Evolutionary conservation across 2,888 invertebrate genomes (phyloP), one percentile per base, ranked within the genome.

Genomic region (Sinohyriopsis cumingii): DNA sequence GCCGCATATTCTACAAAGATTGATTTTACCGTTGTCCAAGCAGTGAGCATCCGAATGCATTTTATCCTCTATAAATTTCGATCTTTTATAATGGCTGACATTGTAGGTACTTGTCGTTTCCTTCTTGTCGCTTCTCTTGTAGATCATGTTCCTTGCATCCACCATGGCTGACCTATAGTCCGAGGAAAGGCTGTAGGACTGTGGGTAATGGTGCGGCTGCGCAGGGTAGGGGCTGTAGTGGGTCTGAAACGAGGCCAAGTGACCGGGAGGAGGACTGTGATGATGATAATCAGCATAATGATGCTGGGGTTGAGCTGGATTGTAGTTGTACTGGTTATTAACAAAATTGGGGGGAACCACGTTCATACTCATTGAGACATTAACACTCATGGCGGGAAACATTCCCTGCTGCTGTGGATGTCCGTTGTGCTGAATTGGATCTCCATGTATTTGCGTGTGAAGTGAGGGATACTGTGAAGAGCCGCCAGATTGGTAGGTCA

Each of bases 321-420:
- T 77, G 25, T 76, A 75, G 70, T 78, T 77, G 71, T 78, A 83
- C 45, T 79, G 76, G 25, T 76, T 77, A 56, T 80, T 79, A 1
- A 79, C 83, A 54, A 82, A 77, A 59, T 79, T 79, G 9, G 83
- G 79, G 19, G 91, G 90, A 69, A 92, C 91, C 95, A 97, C 97
- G 70, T 97, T 97, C 97, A 98, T 98, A 90, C 97, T 97, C 97
- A 98, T 98, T 82, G 95, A 95, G 0, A 98, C 96, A 88, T 98
- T 98, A 79, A 98, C 97, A 86, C 96, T 96, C 97, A 98, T 97
- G 85, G 96, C 95, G 71, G 97, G 96, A 89, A 95, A 95, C 78
- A 83, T 72, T 63, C 76, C 71, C 55, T 76, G 75, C 67, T 82
- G 77, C 33, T 73, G 77, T 45, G 45, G 12, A 54, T 72, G 72